phyloP scores from a whole-genome alignment of 2,888 invertebrate species.

The Luffia ferchaultella region DNA sequence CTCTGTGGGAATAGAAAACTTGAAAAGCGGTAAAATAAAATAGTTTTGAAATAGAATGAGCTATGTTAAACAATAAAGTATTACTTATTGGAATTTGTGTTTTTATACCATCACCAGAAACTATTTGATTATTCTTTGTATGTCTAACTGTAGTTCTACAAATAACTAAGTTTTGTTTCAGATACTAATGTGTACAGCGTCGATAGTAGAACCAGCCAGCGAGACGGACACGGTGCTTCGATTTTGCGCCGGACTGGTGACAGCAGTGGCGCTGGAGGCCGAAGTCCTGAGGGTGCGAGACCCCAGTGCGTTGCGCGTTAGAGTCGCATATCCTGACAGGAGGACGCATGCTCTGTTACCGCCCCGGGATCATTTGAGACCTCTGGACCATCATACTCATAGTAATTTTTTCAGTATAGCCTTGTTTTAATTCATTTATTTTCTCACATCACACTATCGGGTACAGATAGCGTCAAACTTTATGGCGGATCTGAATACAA shows the following conservation, averaged over 20 bases:
- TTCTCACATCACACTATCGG: background rate
- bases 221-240: slow-evolving; percentile 81
- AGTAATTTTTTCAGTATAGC: slow-evolving; percentile 25
- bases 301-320: slow-evolving; percentile 77
- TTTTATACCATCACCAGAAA: no score
- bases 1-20: no score
- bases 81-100: no score
- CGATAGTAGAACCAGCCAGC: slow-evolving; percentile 84
- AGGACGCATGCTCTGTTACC: slow-evolving; percentile 86
- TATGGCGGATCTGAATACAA: no score
- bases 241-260: slow-evolving; percentile 91
- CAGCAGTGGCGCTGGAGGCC: slow-evolving; percentile 87
- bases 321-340: slow-evolving; percentile 93
- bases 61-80: no score
- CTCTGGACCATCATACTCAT: slow-evolving; percentile 66
- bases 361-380: slow-evolving; percentile 77
- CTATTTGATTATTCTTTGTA: no score
- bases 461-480: no score
- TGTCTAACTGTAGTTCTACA: no score
- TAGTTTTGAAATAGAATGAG: no score
- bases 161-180: slow-evolving; percentile 26
- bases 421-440: background rate
- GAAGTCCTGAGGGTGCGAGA: slow-evolving; percentile 83
- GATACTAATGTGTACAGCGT: slow-evolving; percentile 82
- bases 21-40: no score